Evolutionary conservation across 2,797 vertebrate species (phyloP).

Genomic region (Muscicapa comitata): DNA sequence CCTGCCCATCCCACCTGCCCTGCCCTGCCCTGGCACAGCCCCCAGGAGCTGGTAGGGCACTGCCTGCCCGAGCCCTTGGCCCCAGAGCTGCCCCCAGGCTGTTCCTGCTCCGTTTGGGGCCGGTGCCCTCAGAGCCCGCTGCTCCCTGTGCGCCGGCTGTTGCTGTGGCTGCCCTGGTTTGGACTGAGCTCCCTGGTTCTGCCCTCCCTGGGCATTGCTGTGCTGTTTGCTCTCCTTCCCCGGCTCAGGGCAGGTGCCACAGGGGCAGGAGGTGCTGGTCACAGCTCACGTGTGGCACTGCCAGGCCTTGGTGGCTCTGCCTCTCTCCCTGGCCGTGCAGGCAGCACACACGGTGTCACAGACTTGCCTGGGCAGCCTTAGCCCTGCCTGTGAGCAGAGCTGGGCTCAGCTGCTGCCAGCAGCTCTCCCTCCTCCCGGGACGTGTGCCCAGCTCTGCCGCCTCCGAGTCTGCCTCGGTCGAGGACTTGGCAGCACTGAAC

Average conservation of each 20-base stretch:
- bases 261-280: neutral
- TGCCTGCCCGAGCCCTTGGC: neutral
- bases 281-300: fast-evolving
- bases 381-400: neutral
- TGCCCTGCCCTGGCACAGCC: neutral
- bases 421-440: neutral
- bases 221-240: neutral
- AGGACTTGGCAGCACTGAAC: neutral
- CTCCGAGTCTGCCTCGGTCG: neutral
- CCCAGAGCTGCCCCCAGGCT: neutral
- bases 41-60: neutral
- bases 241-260: neutral
- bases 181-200: neutral
- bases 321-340: neutral
- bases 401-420: neutral
- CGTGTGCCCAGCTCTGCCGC: neutral
- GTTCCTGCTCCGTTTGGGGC: neutral
- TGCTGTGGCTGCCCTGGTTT: fast-evolving
- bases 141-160: neutral
- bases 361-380: neutral
- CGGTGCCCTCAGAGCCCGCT: neutral
- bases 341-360: neutral
- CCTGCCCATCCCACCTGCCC: no score
- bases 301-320: neutral
- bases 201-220: neutral